These are phyloP conservation scores for Ctena decussata DNA, from an alignment of 2,888 invertebrate genomes.

Conservation along the genomic window DNA sequence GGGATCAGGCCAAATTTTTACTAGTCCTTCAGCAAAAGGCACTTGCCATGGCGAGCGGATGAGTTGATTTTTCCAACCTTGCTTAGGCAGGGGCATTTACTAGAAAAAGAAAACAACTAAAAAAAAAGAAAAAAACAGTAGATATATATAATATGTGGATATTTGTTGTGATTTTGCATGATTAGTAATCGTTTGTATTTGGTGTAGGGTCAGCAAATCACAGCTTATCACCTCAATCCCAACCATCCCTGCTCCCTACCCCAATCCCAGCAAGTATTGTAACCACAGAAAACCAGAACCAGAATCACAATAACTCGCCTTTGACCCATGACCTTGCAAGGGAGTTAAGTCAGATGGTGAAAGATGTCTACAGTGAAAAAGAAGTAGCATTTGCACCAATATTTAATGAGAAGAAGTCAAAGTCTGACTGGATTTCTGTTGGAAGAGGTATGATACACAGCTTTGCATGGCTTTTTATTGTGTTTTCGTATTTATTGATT, in stretches of 20 bases:
- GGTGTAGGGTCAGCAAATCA: constrained; percentile 18
- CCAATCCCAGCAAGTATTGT: neutral
- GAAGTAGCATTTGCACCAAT: constrained; percentile 58
- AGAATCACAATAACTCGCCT: neutral
- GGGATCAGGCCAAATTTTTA: too few species aligned
- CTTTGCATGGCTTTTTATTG: too few species aligned
- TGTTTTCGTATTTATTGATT: too few species aligned
- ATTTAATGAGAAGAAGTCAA: constrained; percentile 27
- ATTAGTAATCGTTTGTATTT: neutral
- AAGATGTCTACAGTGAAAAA: constrained; percentile 64
- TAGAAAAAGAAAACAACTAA: too few species aligned
- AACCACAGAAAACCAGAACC: neutral
- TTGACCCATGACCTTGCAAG: constrained; percentile 30
- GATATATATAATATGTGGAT: too few species aligned
- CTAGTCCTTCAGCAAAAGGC: too few species aligned
- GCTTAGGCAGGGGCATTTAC: too few species aligned
- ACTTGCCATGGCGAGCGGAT: too few species aligned
- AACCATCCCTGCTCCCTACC: neutral
- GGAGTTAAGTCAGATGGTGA: constrained; percentile 55
- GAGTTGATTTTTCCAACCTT: too few species aligned
- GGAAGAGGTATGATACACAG: too few species aligned
- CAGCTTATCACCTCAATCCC: constrained; percentile 23
- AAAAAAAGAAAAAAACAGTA: too few species aligned
- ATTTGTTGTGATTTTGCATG: constrained; percentile 2
- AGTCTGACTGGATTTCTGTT: neutral